Evolutionary conservation across 2,888 invertebrate species (phyloP).

Genomic region (Trichogramma dendrolimi): DNA sequence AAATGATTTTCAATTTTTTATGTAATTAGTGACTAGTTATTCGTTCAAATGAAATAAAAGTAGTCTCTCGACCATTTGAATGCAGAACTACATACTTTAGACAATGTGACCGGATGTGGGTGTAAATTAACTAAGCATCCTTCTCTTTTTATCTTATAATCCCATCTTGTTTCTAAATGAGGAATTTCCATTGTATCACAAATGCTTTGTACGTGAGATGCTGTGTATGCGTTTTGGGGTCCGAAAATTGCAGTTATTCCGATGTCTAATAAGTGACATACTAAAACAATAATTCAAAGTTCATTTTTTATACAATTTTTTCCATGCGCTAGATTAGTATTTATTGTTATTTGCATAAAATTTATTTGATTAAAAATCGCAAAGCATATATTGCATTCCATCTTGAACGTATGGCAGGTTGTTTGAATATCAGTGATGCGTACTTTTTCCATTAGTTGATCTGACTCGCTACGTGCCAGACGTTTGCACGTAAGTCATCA

Average conservation of each 20-base stretch:
- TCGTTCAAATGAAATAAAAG: too few species aligned
- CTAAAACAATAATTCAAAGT: constrained; percentile 55
- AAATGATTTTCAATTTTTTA: too few species aligned
- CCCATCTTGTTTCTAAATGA: constrained; percentile 92
- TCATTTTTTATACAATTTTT: too few species aligned
- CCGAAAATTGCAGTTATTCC: constrained; percentile 94
- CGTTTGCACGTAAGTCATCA: too few species aligned
- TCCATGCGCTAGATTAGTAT: too few species aligned
- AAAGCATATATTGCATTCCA: too few species aligned
- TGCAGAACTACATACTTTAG: constrained; percentile 62
- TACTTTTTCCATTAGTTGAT: too few species aligned
- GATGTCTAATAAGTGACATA: constrained; percentile 79
- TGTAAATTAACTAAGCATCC: constrained; percentile 91
- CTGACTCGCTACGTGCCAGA: too few species aligned
- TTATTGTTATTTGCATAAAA: too few species aligned
- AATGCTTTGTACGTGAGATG: constrained; percentile 91
- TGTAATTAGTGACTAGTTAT: rapidly evolving
- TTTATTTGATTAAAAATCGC: too few species aligned
- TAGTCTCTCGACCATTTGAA: neutral
- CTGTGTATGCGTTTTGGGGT: constrained; percentile 84
- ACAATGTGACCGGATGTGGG: constrained; percentile 83
- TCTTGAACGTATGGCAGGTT: too few species aligned
- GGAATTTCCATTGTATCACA: constrained; percentile 96
- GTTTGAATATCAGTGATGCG: too few species aligned
- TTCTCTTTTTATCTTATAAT: constrained; percentile 78